Base-by-base conservation (phyloP, 2,888 invertebrate genomes). In the Eudemis profundana region DNA sequence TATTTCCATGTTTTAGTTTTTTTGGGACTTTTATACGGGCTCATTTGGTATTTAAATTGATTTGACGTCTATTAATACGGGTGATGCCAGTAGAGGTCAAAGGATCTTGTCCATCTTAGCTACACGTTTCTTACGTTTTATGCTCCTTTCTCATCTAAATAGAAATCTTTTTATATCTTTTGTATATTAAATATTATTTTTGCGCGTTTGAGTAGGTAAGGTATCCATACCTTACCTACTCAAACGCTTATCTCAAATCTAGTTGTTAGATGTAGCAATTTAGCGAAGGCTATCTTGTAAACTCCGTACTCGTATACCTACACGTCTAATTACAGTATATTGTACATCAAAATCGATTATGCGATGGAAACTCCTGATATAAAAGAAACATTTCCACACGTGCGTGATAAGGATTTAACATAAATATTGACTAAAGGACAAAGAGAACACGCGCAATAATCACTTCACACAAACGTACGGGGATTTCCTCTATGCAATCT, bases 361-460 rank as follows among this genome's bases (percentile, higher is more conserved):
- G 33, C 2, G 33, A 33, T 33, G 33, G 33, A 4, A 33, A 33
- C 33, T 8, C 8, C 46, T 19, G 5, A 21, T n/a, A 36, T 14
- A 23, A 14, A 21, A 38, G 23, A 53, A 29, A 36, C 21, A 33
- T 51, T 61, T 44, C 51, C 17, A 53, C 50, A 46, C 40, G 27
- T 40, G 40, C 4, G 4, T 14, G 40, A 56, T 54, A 54, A 63
- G 17, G 15, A 44, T 19, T 17, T 19, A 50, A 19, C 29, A 50
- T 50, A 62, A 62, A 54, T 47, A 62, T 46, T 53, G 21, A 53
- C 44, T 51, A 27, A 12, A 15, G 54, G 23, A 49, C 23, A 49
- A 40, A 27, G 42, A 12, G 12, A 46, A 21, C 33, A 36, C 27
- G 29, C 38, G 54, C 54, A 47, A 53, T 44, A 29, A 61, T 17